A percentile compares a stretch with the other conserved stretches of the same genome.
Conservation (phyloP, 2,113 vertebrate genomes). For the Charina bottae region DNA sequence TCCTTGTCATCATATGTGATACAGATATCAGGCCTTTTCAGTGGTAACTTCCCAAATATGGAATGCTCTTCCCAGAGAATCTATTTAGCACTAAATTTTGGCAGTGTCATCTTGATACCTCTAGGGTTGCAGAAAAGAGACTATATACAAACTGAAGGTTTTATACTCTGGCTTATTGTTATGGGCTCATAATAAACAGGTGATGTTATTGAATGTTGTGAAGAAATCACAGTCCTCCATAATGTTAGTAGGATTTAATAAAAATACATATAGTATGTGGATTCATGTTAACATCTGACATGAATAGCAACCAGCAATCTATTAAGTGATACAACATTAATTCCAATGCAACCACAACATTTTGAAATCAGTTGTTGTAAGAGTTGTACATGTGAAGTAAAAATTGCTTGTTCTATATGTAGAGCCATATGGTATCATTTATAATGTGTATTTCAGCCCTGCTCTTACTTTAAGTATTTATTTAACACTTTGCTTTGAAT, state of each 20-base stretch:
- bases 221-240: background rate
- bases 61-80: background rate
- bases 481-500: background rate
- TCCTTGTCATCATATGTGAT: background rate
- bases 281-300: background rate
- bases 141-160: background rate
- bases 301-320: background rate
- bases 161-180: background rate
- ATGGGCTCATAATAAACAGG: background rate
- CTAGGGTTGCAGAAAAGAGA: background rate
- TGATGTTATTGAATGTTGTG: background rate
- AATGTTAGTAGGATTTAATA: background rate
- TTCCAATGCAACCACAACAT: background rate
- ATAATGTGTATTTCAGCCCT: background rate
- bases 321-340: background rate
- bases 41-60: background rate
- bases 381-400: background rate
- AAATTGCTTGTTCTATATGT: background rate
- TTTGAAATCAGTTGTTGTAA: background rate
- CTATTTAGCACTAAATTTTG: background rate
- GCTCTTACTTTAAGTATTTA: background rate
- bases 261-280: background rate
- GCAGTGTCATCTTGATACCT: background rate
- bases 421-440: background rate
- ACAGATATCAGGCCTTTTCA: background rate